These are phyloP conservation scores for Peromyscus polionotus DNA, from an alignment of 2,113 vertebrate species.

Conservation along the genomic window DNA sequence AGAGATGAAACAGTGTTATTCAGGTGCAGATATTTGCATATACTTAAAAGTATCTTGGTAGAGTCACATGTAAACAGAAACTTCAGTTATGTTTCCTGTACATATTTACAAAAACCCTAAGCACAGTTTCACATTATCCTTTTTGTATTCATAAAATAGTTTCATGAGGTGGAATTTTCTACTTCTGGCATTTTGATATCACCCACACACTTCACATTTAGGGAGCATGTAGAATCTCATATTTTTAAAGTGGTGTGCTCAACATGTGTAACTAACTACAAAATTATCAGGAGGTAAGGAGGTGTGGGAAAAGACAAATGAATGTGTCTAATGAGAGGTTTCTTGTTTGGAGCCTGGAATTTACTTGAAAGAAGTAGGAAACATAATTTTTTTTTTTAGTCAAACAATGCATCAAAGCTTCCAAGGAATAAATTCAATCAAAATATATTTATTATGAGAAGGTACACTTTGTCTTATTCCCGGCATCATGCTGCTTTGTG, in stretches of 20 bases:
- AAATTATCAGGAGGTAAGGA: neutral
- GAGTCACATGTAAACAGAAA: neutral
- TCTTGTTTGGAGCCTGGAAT: neutral
- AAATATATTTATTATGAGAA: neutral
- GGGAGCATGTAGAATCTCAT: neutral
- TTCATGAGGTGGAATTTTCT: neutral
- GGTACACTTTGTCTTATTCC: neutral
- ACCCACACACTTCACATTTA: neutral
- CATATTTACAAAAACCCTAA: too few relatives aligned
- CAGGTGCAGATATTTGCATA: neutral
- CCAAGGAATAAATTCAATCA: neutral
- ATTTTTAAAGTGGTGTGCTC: neutral
- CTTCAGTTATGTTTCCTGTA: neutral
- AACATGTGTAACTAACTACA: neutral
- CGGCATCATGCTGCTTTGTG: neutral
- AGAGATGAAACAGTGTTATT: neutral
- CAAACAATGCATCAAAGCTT: neutral
- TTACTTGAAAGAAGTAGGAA: neutral
- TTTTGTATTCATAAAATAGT: neutral
- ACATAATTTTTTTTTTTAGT: neutral
- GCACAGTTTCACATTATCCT: neutral
- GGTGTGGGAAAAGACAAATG: neutral
- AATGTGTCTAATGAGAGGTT: neutral
- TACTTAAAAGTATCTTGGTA: too few relatives aligned
- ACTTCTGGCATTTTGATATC: neutral